These are phyloP conservation scores for Myotis myotis DNA, from an alignment of 2,797 vertebrate species.

Conservation along the genomic window DNA sequence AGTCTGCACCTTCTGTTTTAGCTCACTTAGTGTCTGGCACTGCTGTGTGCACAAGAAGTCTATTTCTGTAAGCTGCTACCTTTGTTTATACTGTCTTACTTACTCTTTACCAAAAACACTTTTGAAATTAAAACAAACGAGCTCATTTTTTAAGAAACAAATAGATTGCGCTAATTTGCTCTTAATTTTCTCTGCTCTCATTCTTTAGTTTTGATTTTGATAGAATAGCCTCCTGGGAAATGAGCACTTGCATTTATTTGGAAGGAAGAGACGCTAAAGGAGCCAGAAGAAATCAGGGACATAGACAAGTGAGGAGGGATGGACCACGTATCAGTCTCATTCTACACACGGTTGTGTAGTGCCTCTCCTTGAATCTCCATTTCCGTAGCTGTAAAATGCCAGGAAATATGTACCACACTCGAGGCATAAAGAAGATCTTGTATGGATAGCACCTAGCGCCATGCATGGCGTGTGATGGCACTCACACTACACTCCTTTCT, in stretches of 20 bases:
- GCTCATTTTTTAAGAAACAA: not conserved
- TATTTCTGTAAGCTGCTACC: not conserved
- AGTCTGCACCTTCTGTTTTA: not conserved
- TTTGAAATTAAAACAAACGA: not conserved
- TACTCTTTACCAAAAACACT: not conserved
- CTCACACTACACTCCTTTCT: not conserved
- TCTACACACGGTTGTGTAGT: not conserved
- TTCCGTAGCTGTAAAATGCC: not conserved
- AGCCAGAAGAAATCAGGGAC: not conserved
- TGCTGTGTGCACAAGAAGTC: not conserved
- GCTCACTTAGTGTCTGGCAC: not conserved
- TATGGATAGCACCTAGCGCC: rapidly evolving
- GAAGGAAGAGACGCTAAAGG: not conserved
- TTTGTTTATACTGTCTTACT: not conserved
- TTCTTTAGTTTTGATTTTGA: slow-evolving; percentile 9
- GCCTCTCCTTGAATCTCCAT: not conserved
- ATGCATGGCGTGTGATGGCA: rapidly evolving
- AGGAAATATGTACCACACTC: not conserved
- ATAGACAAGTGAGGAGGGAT: not conserved
- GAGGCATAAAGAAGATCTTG: not conserved
- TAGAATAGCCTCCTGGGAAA: not conserved
- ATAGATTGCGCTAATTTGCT: not conserved
- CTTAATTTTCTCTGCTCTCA: slow-evolving; percentile 1
- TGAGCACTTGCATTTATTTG: not conserved
- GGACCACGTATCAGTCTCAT: not conserved